Evolutionary conservation across 2,888 invertebrate genomes (phyloP), one percentile per base, ranked within the genome.

Genomic region (Tetanocera ferruginea): DNA sequence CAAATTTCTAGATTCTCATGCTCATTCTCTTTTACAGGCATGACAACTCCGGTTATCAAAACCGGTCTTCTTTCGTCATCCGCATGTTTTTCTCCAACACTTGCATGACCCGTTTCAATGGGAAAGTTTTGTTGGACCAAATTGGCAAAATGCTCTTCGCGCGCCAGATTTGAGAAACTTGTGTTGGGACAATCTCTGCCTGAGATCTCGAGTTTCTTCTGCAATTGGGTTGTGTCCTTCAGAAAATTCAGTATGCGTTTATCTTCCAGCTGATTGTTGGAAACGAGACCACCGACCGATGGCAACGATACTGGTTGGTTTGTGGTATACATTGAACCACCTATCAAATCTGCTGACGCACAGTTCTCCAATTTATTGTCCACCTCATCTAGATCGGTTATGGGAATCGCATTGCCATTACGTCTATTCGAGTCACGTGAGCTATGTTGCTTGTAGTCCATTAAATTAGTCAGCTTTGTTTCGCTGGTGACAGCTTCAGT

Each of bases 111-210:
- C 60, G 84, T 75, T 49, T 89, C 89, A 0, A 85, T 80, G 0
- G 89, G 86, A 69, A 90, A 90, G 76, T 90, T 90, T 77, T 90
- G 90, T 76, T 90, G 90, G 69, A 90, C 89, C 76, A 90, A 83
- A 84, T 90, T 90, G 28, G 90, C 90, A 81, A 90, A 90, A 79
- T 90, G 90, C 79, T 90, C 90, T 79, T 90, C 90, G 0, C 90
- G 85, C 5, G 90, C 90, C 76, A 90, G 82, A 81, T 89, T 90
- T 0, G 90, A 90, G 77, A 90, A 90, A 80, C 89, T 90, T 0
- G 89, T 86, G 78, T 89, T 89, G 14, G 89, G 90, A 77, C 89
- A 89, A 78, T 90, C 90, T 31, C 89, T 87, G 4, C 88, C 88
- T 0, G 84, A 83, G 8, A 89, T 84, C 80, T 90, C 90, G 73